Percentiles rank a stretch among this genome's conserved stretches.
Conservation (phyloP, 2,888 invertebrate species). For the Matsumyia berberina region DNA sequence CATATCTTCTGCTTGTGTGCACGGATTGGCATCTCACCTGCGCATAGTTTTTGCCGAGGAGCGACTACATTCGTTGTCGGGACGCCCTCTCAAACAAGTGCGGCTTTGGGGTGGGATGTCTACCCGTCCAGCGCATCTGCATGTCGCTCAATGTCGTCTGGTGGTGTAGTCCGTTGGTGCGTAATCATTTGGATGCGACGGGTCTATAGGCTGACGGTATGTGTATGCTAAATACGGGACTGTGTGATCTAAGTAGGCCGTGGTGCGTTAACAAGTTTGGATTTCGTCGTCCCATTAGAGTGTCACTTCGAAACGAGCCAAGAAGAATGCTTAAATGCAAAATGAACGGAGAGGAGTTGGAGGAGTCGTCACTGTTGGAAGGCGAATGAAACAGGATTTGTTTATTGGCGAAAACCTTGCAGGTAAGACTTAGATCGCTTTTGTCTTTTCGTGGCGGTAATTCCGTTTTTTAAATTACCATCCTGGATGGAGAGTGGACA, state of each 20-base stretch:
- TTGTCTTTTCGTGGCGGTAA: constrained; percentile 6
- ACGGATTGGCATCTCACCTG: constrained; percentile 41
- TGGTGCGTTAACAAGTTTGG: constrained; percentile 56
- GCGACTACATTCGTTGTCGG: neutral
- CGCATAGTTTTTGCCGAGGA: neutral
- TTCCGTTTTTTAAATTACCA: constrained; percentile 10
- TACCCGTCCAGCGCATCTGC: constrained; percentile 35
- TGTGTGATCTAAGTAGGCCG: constrained; percentile 39
- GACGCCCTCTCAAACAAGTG: constrained; percentile 38
- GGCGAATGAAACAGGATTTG: constrained; percentile 1
- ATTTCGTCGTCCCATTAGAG: constrained; percentile 37
- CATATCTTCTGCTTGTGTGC: constrained; percentile 30
- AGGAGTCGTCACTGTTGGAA: neutral
- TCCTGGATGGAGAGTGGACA: neutral
- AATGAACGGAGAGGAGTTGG: constrained; percentile 5
- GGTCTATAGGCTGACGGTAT: neutral
- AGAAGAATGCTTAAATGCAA: constrained; percentile 5
- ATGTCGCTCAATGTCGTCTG: constrained; percentile 41
- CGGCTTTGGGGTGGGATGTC: constrained; percentile 49
- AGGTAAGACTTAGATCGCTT: neutral
- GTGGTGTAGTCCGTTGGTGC: constrained; percentile 20
- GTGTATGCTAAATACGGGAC: constrained; percentile 14
- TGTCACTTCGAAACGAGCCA: constrained; percentile 27
- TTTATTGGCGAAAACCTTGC: neutral
- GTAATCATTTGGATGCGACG: constrained; percentile 14